phyloP scores from a whole-genome alignment of 2,113 vertebrate species.

The Casuarius casuarius region DNA sequence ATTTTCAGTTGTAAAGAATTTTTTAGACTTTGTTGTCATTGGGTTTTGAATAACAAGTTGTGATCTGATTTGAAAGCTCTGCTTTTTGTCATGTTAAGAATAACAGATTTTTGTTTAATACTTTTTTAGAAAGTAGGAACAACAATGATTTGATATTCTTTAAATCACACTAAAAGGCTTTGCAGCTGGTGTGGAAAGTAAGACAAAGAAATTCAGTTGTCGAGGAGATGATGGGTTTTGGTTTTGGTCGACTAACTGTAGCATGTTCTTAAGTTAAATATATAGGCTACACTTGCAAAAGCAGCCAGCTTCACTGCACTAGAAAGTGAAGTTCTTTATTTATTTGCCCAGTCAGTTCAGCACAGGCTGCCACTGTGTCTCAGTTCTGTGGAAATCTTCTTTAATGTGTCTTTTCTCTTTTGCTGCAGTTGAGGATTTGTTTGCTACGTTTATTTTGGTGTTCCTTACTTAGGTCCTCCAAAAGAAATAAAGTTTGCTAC shows the following conservation, averaged over 20 bases:
- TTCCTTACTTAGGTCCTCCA: neutral
- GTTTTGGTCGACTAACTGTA: neutral
- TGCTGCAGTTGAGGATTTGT: neutral
- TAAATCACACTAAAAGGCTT: neutral
- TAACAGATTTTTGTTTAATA: neutral
- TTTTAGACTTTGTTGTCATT: neutral
- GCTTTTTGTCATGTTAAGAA: neutral
- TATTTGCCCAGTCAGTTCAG: neutral
- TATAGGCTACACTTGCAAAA: neutral
- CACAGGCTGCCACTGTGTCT: neutral
- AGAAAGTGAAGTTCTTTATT: slow-evolving; percentile 17
- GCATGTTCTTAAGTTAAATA: neutral
- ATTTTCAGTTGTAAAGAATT: neutral
- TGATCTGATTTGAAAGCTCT: neutral
- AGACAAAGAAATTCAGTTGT: neutral
- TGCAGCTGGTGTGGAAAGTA: neutral
- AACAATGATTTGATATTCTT: neutral
- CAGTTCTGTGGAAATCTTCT: neutral
- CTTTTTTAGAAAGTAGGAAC: neutral
- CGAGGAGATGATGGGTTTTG: neutral
- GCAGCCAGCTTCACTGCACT: neutral
- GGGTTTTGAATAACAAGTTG: neutral
- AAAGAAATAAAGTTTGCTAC: neutral
- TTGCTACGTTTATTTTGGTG: neutral
- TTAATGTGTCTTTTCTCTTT: neutral